phyloP scores from a whole-genome alignment of 2,797 vertebrate genomes.

The Cichlasoma orientale region DNA sequence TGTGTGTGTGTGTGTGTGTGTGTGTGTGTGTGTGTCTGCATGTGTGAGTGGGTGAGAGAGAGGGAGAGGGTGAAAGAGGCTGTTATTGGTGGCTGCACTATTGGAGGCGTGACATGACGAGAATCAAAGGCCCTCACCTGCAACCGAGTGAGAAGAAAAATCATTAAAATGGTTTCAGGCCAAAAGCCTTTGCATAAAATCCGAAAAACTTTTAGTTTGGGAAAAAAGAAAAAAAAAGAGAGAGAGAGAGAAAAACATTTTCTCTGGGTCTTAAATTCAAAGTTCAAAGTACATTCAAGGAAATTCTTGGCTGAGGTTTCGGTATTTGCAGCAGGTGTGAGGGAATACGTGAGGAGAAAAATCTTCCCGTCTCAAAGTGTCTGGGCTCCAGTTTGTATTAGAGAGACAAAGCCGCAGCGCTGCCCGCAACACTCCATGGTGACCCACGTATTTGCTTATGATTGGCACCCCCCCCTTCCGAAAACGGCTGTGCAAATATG shows the following conservation, averaged over 20 bases:
- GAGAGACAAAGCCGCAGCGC: slow-evolving; percentile 39
- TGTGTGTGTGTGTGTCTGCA: slow-evolving; percentile 35
- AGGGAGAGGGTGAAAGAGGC: slow-evolving; percentile 46
- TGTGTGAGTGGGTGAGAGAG: slow-evolving; percentile 24
- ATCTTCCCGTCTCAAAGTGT: slow-evolving; percentile 20
- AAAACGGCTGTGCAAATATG: slow-evolving; percentile 76
- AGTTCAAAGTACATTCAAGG: slow-evolving; percentile 55
- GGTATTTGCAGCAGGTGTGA: slow-evolving; percentile 49
- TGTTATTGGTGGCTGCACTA: slow-evolving; percentile 71
- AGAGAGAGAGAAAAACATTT: slow-evolving; percentile 21
- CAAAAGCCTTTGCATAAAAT: slow-evolving; percentile 84
- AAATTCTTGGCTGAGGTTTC: slow-evolving; percentile 55
- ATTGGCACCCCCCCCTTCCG: slow-evolving; percentile 63
- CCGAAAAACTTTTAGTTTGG: slow-evolving; percentile 59
- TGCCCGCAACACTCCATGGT: slow-evolving; percentile 13
- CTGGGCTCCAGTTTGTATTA: slow-evolving; percentile 19
- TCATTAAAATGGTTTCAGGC: slow-evolving; percentile 90
- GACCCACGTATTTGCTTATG: slow-evolving; percentile 70
- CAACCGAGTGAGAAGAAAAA: slow-evolving; percentile 85
- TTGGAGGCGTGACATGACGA: slow-evolving; percentile 85
- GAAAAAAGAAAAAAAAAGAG: not conserved
- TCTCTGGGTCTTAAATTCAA: slow-evolving; percentile 45
- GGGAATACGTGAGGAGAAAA: slow-evolving; percentile 35
- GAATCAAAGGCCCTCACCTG: slow-evolving; percentile 88
- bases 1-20: slow-evolving; percentile 30